Conservation (phyloP, 2,113 vertebrate genomes). For the Trochalopteron elliotii region DNA sequence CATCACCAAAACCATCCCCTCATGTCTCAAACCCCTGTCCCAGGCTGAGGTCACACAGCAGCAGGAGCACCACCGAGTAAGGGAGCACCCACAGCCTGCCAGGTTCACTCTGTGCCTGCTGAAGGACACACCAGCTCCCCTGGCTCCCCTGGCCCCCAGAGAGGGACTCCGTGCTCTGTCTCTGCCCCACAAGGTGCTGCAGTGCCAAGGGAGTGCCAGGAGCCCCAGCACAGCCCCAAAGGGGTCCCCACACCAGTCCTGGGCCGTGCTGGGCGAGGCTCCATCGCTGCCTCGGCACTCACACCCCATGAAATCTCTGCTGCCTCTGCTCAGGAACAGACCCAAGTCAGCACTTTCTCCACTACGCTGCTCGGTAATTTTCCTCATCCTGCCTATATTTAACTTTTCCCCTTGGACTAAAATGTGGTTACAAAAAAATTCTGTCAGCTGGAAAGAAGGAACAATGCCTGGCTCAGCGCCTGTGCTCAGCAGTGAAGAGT, state of each 20-base stretch:
- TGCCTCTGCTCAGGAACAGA: background rate
- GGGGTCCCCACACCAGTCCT: too few relatives aligned
- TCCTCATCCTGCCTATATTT: constrained; percentile 31
- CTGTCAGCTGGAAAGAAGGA: constrained; percentile 17
- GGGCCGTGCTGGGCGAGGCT: background rate
- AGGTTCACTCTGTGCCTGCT: fast-evolving
- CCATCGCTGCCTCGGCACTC: fast-evolving
- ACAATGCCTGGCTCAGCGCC: background rate
- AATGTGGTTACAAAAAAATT: background rate
- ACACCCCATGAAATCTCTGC: background rate
- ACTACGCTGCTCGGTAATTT: background rate
- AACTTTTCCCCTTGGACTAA: constrained; percentile 28
- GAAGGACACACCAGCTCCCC: background rate
- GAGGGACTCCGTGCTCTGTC: background rate
- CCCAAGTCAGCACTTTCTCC: constrained; percentile 15
- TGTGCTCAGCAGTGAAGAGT: constrained; percentile 8
- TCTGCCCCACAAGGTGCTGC: fast-evolving
- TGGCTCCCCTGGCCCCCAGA: fast-evolving
- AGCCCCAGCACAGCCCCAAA: fast-evolving
- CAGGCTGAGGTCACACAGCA: fast-evolving
- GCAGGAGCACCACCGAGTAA: fast-evolving
- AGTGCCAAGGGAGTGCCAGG: fast-evolving
- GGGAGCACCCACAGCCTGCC: fast-evolving
- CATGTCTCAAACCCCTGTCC: too few relatives aligned
- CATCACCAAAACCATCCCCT: too few relatives aligned